A percentile compares a stretch with the other conserved stretches of the same genome.
Evolutionary conservation across 53 echinoderm and acorn worm genomes (phyloP).

Genomic region (Holothuria leucospilota): DNA sequence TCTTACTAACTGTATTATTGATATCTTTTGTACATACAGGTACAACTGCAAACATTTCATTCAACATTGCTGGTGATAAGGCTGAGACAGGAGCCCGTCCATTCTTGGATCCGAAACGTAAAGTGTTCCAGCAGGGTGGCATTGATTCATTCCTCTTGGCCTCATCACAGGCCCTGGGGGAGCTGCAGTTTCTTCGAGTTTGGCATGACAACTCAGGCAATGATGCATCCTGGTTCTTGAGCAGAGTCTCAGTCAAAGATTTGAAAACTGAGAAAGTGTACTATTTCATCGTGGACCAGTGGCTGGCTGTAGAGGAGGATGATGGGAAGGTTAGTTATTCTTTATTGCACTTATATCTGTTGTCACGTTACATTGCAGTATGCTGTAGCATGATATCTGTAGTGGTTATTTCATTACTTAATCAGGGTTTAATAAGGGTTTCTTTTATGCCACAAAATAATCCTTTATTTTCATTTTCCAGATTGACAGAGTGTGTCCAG

Average conservation of each 20-base stretch:
- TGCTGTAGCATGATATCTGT: too few relatives aligned
- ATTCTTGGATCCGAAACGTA: constrained; percentile 77
- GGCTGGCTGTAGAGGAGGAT: constrained; percentile 96
- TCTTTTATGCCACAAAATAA: too few relatives aligned
- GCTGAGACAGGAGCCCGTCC: constrained; percentile 73
- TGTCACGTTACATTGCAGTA: not conserved
- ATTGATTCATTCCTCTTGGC: constrained; percentile 87
- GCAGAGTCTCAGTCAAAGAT: constrained; percentile 82
- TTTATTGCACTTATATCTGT: not conserved
- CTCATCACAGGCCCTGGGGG: constrained; percentile 63
- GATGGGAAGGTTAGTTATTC: constrained; percentile 78
- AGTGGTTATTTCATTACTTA: too few relatives aligned
- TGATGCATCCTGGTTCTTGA: constrained; percentile 79
- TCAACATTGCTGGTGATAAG: constrained; percentile 79
- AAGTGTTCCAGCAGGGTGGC: constrained; percentile 79
- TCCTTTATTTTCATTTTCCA: not conserved
- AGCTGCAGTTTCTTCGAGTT: constrained; percentile 68
- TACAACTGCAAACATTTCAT: constrained; percentile 79
- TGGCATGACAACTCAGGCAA: constrained; percentile 93
- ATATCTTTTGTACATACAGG: constrained; percentile 42
- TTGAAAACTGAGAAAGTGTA: constrained; percentile 71
- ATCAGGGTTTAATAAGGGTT: too few relatives aligned
- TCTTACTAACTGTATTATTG: too few relatives aligned
- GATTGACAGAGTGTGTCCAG: constrained; percentile 94
- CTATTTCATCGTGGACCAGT: constrained; percentile 88